Base-by-base conservation (phyloP, 2,888 invertebrate species). In the Calliphora vomitoria region DNA sequence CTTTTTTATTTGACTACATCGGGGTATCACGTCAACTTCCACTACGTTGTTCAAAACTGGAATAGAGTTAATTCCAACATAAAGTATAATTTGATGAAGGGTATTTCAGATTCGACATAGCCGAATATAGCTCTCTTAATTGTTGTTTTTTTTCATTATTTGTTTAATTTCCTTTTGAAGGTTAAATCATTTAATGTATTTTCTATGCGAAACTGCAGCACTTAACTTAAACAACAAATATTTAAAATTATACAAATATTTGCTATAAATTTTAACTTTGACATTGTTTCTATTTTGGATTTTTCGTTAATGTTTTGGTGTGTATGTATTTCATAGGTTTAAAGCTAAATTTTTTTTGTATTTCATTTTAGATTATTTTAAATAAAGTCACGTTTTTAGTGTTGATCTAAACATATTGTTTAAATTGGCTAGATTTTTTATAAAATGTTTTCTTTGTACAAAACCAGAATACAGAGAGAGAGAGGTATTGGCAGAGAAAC, bases 361-460 rank as follows among this genome's bases (percentile, higher is more conserved):
- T 38, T 47, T 50, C 0, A 8, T 76, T 44, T 81, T 18, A 72
- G 44, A 68, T 58, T 20, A 38, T 44, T 71, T 82, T 50, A 71
- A 64, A 62, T 62, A 78, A 64, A 83, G 78, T 83, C 83, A 83
- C 83, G 83, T 83, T 83, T 83, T 71, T 8, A 55, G 55, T 78
- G 83, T 78, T 64, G 78, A 83, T 66, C n/a, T 55, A 35, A 83
- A 62, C 64, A 78, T 55, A 66, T 64, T 55, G 44, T 78, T 58
- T 69, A 18, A 78, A 53, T 74, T 75, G 80, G 75, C 68, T 13
- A 76, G 50, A 41, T 25, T 25, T 25, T 25, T 25, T 2, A 55
- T 38, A 47, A 60, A 31, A 20, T n/a, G 38, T 47, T 31, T 35
- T 35, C n/a, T 47, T 15, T 64, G 10, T 8, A 18, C 11, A 38